A percentile compares a stretch with the other conserved stretches of the same genome.
Conservation (phyloP, 2,113 vertebrate species). For the Podarcis cretensis region DNA sequence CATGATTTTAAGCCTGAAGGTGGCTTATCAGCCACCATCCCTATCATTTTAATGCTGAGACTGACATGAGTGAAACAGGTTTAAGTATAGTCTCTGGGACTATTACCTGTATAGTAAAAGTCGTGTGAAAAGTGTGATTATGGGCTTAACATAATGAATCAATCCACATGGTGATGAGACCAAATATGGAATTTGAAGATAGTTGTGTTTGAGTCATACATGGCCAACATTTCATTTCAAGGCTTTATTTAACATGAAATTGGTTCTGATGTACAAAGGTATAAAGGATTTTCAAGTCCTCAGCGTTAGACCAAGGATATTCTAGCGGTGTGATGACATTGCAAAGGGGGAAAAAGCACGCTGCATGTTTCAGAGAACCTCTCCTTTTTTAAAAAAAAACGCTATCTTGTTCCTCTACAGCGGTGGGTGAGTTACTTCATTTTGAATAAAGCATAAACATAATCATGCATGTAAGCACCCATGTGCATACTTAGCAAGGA, state of each 20-base stretch:
- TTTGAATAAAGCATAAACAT: constrained; percentile 35
- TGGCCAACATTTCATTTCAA: constrained; percentile 60
- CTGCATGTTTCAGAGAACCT: constrained; percentile 36
- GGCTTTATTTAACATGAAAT: constrained; percentile 64
- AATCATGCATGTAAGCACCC: constrained; percentile 15
- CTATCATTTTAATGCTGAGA: constrained; percentile 62
- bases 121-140: constrained; percentile 61
- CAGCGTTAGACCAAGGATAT: constrained; percentile 32
- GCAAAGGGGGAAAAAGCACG: constrained; percentile 28
- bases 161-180: constrained; percentile 59
- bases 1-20: constrained; percentile 53
- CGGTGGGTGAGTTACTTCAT: constrained; percentile 33
- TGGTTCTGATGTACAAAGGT: constrained; percentile 48
- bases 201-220: constrained; percentile 52
- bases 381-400: constrained; percentile 23
- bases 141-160: constrained; percentile 67
- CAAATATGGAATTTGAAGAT: constrained; percentile 59
- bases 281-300: constrained; percentile 46
- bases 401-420: constrained; percentile 24
- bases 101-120: constrained; percentile 33
- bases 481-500: constrained; percentile 32
- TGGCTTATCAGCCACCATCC: constrained; percentile 45
- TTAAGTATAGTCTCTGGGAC: constrained; percentile 54
- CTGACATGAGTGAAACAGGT: constrained; percentile 58
- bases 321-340: constrained; percentile 64